Base-by-base conservation (phyloP, 1,140 invertebrate genomes). In the Trachymyrmex cornetzi region DNA sequence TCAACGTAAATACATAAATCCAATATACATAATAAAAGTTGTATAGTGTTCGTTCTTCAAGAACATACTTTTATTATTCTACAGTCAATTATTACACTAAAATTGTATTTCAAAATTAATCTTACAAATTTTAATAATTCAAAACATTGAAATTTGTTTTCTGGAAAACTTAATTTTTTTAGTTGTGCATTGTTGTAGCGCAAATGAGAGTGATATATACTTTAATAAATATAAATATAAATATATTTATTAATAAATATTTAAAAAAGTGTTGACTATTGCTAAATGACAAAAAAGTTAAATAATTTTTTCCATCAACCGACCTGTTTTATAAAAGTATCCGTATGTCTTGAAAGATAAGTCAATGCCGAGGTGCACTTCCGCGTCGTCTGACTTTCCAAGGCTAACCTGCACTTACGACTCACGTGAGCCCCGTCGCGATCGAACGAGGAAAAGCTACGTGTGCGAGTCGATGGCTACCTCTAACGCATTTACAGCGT, bases 401-500 rank as follows among this genome's bases (percentile, higher is more conserved):
- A 38, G 24, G 66, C 24, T 74, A 84, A 75, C 38, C n/a, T 38
- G 61, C 82, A 79, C 75, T 85, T 85, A 79, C 22, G 74, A 79
- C 50, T 85, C 74, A 44, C 59, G 59, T 61, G 82, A 85, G 48
- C 16, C n/a, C 22, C 82, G 74, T 77, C 74, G 22, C 44, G 57
- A 44, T 50, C 82, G 82, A 85, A 53, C 82, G 74, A 79, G 61
- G 48, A 77, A 63, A 38, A n/a, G 63, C 72, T 48, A 55, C 12
- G 44, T 48, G 48, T 22, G 44, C 77, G 67, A 87, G 57, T 75
- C 77, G 63, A 66, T 53, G 53, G 86, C 53, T n/a, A 64, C 75
- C 55, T 50, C 86, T 89, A 87, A 89, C 77, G 84, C 88, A 87
- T 89, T 89, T 89, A 89, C 88, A 87, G 66, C 87, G 71, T 87